These are phyloP conservation scores for Rhaphigaster nebulosa DNA, from an alignment of 2,888 invertebrate species.

Conservation along the genomic window DNA sequence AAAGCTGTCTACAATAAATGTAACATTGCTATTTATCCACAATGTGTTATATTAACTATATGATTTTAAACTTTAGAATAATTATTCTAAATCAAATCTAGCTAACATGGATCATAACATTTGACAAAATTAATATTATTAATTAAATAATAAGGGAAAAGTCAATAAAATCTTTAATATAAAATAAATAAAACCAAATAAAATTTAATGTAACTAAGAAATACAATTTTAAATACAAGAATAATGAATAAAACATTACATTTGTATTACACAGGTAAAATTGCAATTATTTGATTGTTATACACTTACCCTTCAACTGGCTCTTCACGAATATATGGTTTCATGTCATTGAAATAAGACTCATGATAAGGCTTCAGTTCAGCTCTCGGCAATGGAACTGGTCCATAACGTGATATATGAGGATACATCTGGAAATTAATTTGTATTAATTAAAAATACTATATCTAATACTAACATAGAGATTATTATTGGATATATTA, in stretches of 20 bases:
- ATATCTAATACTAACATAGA: not conserved
- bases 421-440: conserved; percentile 27
- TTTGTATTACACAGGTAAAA: not conserved
- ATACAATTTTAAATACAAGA: too few relatives aligned
- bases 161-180: too few relatives aligned
- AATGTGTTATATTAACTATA: too few relatives aligned
- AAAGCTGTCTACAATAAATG: not conserved
- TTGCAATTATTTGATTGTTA: not conserved
- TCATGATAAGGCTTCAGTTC: conserved; percentile 82
- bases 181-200: too few relatives aligned
- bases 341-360: conserved; percentile 78
- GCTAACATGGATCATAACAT: too few relatives aligned
- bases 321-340: conserved; percentile 69
- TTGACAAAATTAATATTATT: too few relatives aligned
- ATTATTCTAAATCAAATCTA: too few relatives aligned
- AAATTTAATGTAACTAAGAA: too few relatives aligned
- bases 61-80: too few relatives aligned
- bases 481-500: not conserved
- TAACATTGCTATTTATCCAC: too few relatives aligned
- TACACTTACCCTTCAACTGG: conserved; percentile 67
- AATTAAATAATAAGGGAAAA: too few relatives aligned
- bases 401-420: conserved; percentile 70
- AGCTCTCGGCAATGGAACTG: conserved; percentile 76
- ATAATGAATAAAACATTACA: not conserved
- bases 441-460: not conserved